Conservation (phyloP, 2,113 vertebrate species). For the Atrichornis clamosus region DNA sequence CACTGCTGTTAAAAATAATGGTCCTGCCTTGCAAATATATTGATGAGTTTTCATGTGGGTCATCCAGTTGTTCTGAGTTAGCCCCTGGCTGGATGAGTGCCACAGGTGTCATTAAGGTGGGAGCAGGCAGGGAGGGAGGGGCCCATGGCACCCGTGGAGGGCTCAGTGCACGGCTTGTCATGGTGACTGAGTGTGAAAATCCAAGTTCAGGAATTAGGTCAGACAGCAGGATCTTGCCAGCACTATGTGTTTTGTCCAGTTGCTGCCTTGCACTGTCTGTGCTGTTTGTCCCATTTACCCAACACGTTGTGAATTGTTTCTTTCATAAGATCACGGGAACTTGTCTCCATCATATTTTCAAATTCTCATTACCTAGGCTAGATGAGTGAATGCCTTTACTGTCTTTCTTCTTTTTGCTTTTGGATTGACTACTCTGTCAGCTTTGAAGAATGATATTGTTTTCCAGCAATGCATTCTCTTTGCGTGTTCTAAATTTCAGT, state of each 20-base stretch:
- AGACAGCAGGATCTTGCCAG: background rate
- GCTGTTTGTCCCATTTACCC: background rate
- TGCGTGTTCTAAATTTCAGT: background rate
- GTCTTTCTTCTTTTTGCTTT: background rate
- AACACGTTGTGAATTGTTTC: background rate
- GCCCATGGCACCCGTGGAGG: fast-evolving
- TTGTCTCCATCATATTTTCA: background rate
- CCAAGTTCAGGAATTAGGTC: background rate
- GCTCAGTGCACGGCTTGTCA: fast-evolving
- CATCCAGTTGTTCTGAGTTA: background rate
- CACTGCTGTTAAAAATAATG: background rate
- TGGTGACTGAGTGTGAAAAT: fast-evolving
- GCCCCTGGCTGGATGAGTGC: background rate
- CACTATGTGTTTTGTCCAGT: background rate
- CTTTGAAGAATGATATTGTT: background rate
- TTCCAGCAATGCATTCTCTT: background rate
- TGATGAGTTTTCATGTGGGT: background rate
- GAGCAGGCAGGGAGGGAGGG: background rate
- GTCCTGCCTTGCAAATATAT: background rate
- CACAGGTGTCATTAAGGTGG: background rate
- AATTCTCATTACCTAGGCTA: background rate
- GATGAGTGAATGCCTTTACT: background rate
- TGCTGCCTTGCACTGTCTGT: background rate
- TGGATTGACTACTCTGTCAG: background rate
- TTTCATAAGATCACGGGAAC: background rate